Conservation (phyloP, 2,113 vertebrate genomes). For the Lates calcarifer region DNA sequence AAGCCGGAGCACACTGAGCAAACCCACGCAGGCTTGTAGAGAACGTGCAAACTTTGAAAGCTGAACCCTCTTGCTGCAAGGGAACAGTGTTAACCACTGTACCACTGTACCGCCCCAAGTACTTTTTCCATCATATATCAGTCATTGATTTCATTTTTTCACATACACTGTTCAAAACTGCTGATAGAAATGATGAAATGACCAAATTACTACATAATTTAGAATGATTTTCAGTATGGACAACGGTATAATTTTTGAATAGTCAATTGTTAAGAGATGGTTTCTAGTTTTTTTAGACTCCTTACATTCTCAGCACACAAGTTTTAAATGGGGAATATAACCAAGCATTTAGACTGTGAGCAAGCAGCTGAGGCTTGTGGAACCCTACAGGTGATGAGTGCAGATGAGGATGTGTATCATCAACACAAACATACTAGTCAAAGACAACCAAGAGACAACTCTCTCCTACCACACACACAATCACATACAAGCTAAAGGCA, state of each 20-base stretch:
- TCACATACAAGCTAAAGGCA: slow-evolving; percentile 11
- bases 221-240: not conserved
- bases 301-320: not conserved
- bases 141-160: too few relatives aligned
- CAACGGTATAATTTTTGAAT: not conserved
- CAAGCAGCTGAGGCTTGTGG: slow-evolving; percentile 12
- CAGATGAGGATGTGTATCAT: not conserved
- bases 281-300: slow-evolving; percentile 13
- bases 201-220: not conserved
- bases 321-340: not conserved
- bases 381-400: slow-evolving; percentile 8
- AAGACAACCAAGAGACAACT: slow-evolving; percentile 15
- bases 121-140: too few relatives aligned
- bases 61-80: too few relatives aligned
- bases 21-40: too few relatives aligned
- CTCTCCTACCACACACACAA: not conserved
- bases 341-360: slow-evolving; percentile 10
- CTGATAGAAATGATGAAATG: not conserved
- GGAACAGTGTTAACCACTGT: too few relatives aligned
- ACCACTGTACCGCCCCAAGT: too few relatives aligned
- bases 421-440: slow-evolving; percentile 24
- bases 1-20: too few relatives aligned
- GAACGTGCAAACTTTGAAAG: too few relatives aligned
- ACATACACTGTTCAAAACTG: too few relatives aligned
- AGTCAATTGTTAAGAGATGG: slow-evolving; percentile 11